Evolutionary conservation across 2,888 invertebrate genomes (phyloP), one percentile per base, ranked within the genome.

Genomic region (Drosophila falleni): DNA sequence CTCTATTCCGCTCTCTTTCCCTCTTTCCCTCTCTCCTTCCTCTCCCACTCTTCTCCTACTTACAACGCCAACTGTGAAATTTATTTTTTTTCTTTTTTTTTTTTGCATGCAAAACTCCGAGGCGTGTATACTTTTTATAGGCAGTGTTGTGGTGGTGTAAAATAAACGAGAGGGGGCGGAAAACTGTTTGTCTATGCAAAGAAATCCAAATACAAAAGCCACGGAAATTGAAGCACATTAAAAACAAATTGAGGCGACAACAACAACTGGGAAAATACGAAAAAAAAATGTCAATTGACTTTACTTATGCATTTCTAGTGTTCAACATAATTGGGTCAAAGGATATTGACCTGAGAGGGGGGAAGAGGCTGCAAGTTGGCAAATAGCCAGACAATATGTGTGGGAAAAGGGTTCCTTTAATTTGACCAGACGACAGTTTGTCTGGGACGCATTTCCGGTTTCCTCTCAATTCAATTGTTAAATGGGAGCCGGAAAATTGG

Each of bases 261-360:
- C 49, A 65, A 62, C 66, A 66, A 59, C 66, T 4, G 23, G 23
- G 23, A 67, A 54, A 29, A 29, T 1, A 29, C 51, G 29, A 49
- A 44, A 56, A 61, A 54, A 65, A 69, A 65, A 69, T 82, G 81
- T 71, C 83, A 78, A 87, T 85, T 86, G 88, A 77, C 81, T 77
- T 56, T 50, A 49, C 58, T 77, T 77, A 76, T 86, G 78, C 73
- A 62, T 73, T 78, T 72, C 72, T 67, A 55, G 78, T 74, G 62
- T 41, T 65, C 47, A 46, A 23, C 73, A 81, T 80, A 90, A 89
- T 90, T 90, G 88, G 90, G 90, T 90, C 90, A 90, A 90, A 90
- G 91, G 90, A 90, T 90, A 90, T 90, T 90, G 90, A 90, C 90
- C 91, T 83, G 8, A 29, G 8, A 8, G 29, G 29, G 29, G 29